A percentile compares a stretch with the other conserved stretches of the same genome.
Conservation (phyloP, 2,113 vertebrate species). For the Hippotragus niger region DNA sequence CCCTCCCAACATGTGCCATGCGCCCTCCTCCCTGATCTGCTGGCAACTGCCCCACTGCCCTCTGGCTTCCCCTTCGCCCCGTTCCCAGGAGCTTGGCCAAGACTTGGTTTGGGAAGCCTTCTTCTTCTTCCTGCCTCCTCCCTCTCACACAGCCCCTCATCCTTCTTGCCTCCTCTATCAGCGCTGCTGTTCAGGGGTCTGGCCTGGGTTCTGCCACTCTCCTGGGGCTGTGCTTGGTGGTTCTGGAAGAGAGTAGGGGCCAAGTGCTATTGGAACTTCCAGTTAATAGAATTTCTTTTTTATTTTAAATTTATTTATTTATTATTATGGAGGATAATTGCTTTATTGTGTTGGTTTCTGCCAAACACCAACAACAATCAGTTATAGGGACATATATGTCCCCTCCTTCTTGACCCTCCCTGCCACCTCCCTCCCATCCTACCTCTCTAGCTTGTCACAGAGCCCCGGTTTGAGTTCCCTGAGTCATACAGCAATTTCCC, state of each 20-base stretch:
- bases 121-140: neutral
- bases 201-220: neutral
- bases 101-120: neutral
- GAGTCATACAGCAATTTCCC: neutral
- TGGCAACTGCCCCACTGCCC: too few species aligned
- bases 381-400: neutral
- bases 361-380: neutral
- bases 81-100: neutral
- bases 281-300: neutral
- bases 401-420: neutral
- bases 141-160: neutral
- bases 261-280: neutral
- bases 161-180: neutral
- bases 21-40: neutral
- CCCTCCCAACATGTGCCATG: rapidly evolving
- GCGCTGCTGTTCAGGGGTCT: neutral
- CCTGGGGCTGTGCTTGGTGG: rapidly evolving
- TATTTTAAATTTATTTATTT: neutral
- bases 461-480: neutral
- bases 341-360: neutral
- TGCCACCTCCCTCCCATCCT: neutral
- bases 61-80: neutral
- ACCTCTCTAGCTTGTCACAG: neutral
- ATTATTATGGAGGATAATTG: neutral
- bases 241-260: neutral